Percentiles rank a stretch among this genome's conserved stretches.
phyloP scores from a whole-genome alignment of 1,140 invertebrate genomes.

The Cephus cinctus region DNA sequence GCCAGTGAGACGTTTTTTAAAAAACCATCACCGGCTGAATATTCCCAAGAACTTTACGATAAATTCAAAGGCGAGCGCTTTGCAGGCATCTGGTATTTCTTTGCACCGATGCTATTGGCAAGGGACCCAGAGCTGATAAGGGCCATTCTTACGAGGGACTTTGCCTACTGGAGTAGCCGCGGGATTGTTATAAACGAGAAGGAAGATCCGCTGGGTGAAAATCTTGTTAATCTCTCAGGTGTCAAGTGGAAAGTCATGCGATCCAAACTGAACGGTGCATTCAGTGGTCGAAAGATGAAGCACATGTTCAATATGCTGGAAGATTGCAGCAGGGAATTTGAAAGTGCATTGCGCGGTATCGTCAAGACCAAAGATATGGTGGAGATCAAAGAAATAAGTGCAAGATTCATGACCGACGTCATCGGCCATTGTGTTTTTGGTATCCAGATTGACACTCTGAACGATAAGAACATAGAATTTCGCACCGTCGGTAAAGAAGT shows the following conservation, averaged over 20 bases:
- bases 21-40: background rate
- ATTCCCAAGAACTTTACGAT: background rate
- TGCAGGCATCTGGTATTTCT: background rate
- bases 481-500: constrained; percentile 38
- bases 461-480: constrained; percentile 51
- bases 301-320: constrained; percentile 23
- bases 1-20: too few species aligned
- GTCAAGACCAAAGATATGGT: constrained; percentile 34
- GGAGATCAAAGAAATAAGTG: constrained; percentile 52
- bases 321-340: constrained; percentile 34
- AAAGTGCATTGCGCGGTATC: constrained; percentile 36
- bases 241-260: constrained; percentile 9
- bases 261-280: constrained; percentile 29
- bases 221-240: constrained; percentile 12
- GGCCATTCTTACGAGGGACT: constrained; percentile 30
- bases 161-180: constrained; percentile 13
- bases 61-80: background rate
- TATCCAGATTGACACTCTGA: constrained; percentile 52
- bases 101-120: constrained; percentile 23
- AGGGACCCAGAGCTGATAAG: constrained; percentile 36
- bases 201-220: constrained; percentile 6
- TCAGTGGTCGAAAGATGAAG: constrained; percentile 37
- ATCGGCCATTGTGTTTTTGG: constrained; percentile 59
- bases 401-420: constrained; percentile 54
- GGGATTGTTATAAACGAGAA: constrained; percentile 9